A percentile compares a stretch with the other conserved stretches of the same genome.
These are phyloP conservation scores for Esox masquinongy DNA, from an alignment of 2,797 vertebrate genomes.

Conservation along the genomic window DNA sequence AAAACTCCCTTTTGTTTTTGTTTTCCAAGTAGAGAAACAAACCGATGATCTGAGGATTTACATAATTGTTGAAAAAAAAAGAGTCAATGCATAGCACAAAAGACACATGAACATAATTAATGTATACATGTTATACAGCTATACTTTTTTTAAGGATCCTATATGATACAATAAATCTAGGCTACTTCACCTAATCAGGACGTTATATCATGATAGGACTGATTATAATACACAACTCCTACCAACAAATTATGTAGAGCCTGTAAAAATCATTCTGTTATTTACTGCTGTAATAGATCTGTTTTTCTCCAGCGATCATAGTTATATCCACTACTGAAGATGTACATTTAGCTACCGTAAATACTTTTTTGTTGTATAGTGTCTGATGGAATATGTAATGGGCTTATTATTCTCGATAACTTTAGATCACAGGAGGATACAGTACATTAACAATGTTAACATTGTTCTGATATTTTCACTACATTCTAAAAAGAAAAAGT, in stretches of 20 bases:
- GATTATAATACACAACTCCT: neutral
- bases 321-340: neutral
- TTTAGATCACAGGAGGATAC: neutral
- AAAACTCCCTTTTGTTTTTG: constrained; percentile 28
- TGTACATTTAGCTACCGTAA: neutral
- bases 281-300: constrained; percentile 9
- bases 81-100: neutral
- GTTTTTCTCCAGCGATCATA: neutral
- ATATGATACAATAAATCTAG: neutral
- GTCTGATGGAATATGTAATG: neutral
- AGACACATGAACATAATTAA: neutral
- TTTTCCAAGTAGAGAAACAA: constrained; percentile 12
- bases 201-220: neutral
- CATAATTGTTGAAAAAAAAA: neutral
- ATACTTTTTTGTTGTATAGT: neutral
- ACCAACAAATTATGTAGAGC: neutral
- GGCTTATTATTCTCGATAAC: neutral
- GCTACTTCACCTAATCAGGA: neutral
- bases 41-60: neutral
- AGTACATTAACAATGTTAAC: neutral
- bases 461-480: neutral
- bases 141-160: neutral
- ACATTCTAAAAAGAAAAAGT: neutral
- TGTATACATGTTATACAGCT: neutral
- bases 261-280: constrained; percentile 16